These are phyloP conservation scores for Protonibea diacanthus DNA, from an alignment of 2,797 vertebrate genomes.

Conservation along the genomic window DNA sequence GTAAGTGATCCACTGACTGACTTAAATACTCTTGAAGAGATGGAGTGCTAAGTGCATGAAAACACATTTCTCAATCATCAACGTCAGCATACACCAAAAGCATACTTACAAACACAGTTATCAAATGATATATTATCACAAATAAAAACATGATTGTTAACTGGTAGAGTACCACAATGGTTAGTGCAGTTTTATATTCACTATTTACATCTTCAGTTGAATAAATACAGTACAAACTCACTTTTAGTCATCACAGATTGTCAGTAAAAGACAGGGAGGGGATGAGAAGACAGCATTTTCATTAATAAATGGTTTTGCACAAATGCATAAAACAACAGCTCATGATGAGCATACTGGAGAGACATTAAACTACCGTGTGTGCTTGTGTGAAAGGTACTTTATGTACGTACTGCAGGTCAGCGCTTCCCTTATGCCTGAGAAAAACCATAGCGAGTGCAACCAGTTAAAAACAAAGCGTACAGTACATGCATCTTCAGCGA, in stretches of 20 bases:
- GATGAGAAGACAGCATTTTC: slow-evolving; percentile 33
- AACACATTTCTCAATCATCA: slow-evolving; percentile 67
- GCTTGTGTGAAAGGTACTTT: slow-evolving; percentile 45
- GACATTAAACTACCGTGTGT: slow-evolving; percentile 57
- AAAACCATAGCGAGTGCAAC: slow-evolving; percentile 69
- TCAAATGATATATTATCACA: slow-evolving; percentile 70
- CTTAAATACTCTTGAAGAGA: slow-evolving; percentile 70
- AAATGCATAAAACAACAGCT: slow-evolving; percentile 59
- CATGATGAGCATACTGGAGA: slow-evolving; percentile 47
- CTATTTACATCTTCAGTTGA: slow-evolving; percentile 73
- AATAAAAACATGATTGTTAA: slow-evolving; percentile 77
- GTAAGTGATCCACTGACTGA: slow-evolving; percentile 55
- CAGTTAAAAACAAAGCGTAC: slow-evolving; percentile 63
- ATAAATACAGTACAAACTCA: slow-evolving; percentile 76
- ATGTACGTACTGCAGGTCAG: slow-evolving; percentile 45
- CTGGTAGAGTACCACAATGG: slow-evolving; percentile 66
- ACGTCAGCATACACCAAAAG: slow-evolving; percentile 68
- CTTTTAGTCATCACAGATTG: slow-evolving; percentile 80
- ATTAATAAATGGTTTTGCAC: slow-evolving; percentile 53
- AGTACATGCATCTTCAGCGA: slow-evolving; percentile 75
- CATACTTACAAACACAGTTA: slow-evolving; percentile 75
- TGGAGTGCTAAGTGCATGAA: slow-evolving; percentile 53
- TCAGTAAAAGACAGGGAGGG: slow-evolving; percentile 68
- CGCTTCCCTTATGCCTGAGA: slow-evolving; percentile 65
- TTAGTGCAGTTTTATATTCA: slow-evolving; percentile 77